Evolutionary conservation across 2,888 invertebrate genomes (phyloP).

Genomic region (Protophormia terraenovae): DNA sequence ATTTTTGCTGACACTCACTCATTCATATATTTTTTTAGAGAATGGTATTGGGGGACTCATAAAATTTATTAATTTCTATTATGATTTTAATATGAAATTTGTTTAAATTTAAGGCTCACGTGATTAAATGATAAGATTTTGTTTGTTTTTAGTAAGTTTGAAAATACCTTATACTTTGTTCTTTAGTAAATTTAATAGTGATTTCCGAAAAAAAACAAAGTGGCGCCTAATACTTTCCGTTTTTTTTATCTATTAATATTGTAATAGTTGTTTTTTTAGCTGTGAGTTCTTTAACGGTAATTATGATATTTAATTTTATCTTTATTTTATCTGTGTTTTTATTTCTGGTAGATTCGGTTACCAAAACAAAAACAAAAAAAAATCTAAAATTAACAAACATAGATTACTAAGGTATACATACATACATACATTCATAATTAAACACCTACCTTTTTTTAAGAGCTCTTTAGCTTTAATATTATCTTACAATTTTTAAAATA

Average conservation of each 20-base stretch:
- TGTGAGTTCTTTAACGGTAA: not conserved
- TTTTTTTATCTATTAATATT: not conserved
- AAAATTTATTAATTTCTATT: not conserved
- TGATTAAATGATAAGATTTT: conserved; percentile 49
- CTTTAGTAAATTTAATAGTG: no score
- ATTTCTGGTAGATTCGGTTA: not conserved
- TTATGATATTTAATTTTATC: conserved; percentile 39
- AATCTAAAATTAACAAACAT: conserved; percentile 34
- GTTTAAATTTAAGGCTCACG: not conserved
- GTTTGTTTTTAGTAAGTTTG: no score
- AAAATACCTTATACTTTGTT: no score
- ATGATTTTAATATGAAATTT: not conserved
- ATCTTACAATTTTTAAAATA: no score
- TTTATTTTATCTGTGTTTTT: conserved; percentile 41
- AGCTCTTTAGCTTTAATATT: not conserved
- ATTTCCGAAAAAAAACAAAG: not conserved
- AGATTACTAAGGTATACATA: conserved; percentile 46
- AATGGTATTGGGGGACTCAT: not conserved
- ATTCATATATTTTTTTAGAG: no score
- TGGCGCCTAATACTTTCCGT: conserved; percentile 31
- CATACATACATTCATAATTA: conserved; percentile 47
- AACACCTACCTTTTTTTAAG: conserved; percentile 38
- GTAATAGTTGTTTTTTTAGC: not conserved
- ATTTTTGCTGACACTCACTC: no score
- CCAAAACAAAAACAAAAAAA: not conserved